Conservation (phyloP, 2,888 invertebrate species). For the Chironomus tentans region DNA sequence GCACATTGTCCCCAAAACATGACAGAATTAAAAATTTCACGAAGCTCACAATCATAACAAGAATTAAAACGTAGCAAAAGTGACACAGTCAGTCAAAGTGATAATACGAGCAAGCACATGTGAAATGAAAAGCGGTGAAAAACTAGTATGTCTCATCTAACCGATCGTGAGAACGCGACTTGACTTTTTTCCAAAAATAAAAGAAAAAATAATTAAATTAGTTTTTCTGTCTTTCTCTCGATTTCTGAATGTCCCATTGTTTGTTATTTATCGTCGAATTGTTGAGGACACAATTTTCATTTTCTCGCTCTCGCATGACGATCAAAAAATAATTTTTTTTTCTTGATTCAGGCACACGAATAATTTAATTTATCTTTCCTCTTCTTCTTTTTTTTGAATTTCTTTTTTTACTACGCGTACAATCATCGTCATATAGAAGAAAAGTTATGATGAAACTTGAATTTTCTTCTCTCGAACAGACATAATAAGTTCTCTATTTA, state of each 20-base stretch:
- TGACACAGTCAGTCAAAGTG: no score
- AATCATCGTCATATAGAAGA: not conserved
- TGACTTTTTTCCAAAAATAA: slow-evolving; percentile 27
- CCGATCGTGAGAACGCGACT: slow-evolving; percentile 24
- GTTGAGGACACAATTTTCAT: not conserved
- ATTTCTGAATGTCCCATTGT: slow-evolving; percentile 18
- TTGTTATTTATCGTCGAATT: slow-evolving; percentile 18
- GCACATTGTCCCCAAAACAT: no score
- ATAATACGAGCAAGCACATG: no score
- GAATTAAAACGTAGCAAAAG: not conserved
- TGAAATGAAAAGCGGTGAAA: no score
- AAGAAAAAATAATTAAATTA: slow-evolving; percentile 23
- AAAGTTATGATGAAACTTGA: not conserved
- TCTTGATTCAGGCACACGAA: not conserved
- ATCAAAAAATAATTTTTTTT: not conserved
- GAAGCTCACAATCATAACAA: not conserved
- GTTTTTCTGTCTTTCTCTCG: slow-evolving; percentile 12
- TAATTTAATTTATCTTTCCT: not conserved
- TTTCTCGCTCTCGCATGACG: not conserved
- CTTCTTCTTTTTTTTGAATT: not conserved
- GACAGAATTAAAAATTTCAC: no score
- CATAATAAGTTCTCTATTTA: no score
- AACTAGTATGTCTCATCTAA: no score
- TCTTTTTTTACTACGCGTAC: not conserved
- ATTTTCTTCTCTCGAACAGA: no score